Conservation (phyloP, 2,113 vertebrate species). For the Xiphophorus maculatus region DNA sequence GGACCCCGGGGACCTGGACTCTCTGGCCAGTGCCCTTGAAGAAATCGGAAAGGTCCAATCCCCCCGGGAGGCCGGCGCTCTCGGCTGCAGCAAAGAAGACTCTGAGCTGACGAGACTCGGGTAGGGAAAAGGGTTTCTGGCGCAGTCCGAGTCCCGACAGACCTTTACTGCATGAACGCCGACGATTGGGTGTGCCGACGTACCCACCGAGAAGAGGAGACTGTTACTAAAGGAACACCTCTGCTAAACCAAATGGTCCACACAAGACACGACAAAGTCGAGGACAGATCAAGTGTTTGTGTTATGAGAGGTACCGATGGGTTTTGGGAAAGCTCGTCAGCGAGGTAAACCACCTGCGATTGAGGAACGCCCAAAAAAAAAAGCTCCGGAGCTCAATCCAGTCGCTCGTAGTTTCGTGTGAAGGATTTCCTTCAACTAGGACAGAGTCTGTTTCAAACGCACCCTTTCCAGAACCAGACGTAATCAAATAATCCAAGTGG, state of each 20-base stretch:
- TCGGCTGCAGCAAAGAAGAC: slow-evolving; percentile 55
- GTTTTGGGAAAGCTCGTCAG: slow-evolving; percentile 14
- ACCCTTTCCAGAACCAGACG: slow-evolving; percentile 32
- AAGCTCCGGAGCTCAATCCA: slow-evolving; percentile 10
- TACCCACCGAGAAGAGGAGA: slow-evolving; percentile 31
- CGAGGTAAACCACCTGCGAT: slow-evolving; percentile 8
- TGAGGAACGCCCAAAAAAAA: slow-evolving; percentile 34
- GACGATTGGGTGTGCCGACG: slow-evolving; percentile 45
- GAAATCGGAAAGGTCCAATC: slow-evolving; percentile 92
- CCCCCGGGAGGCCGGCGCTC: slow-evolving; percentile 64
- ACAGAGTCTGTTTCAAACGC: slow-evolving; percentile 29
- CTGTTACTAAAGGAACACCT: slow-evolving; percentile 53
- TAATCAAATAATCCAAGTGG: slow-evolving; percentile 46
- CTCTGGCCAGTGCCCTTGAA: slow-evolving; percentile 92
- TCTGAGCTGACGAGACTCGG: slow-evolving; percentile 67
- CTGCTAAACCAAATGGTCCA: slow-evolving; percentile 53
- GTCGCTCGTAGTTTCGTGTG: slow-evolving; percentile 26
- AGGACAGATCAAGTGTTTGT: slow-evolving; percentile 18
- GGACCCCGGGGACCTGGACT: slow-evolving; percentile 93
- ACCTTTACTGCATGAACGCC: slow-evolving; percentile 64
- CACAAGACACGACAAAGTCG: slow-evolving; percentile 21
- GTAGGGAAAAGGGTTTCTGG: slow-evolving; percentile 27
- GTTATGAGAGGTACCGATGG: slow-evolving; percentile 25
- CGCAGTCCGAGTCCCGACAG: slow-evolving; percentile 28
- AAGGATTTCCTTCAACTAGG: slow-evolving; percentile 16